Evolutionary conservation across 1,140 invertebrate species (phyloP).

Genomic region (Phymastichus coffea): DNA sequence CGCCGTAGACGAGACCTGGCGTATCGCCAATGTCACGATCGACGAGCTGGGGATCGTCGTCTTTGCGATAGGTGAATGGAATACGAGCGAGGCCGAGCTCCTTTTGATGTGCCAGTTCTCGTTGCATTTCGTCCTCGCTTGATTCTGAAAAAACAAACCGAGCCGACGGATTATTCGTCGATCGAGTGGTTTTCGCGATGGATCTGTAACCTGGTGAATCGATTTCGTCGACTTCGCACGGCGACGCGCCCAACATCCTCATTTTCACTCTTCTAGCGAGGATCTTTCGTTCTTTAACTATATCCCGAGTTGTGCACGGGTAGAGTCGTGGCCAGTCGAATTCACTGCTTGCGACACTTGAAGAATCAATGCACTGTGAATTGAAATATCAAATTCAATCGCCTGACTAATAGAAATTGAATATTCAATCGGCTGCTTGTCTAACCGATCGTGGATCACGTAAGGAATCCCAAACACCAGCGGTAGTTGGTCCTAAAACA

Average conservation of each 20-base stretch:
- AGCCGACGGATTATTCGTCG: too few relatives aligned
- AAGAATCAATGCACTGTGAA: too few relatives aligned
- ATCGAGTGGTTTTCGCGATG: too few relatives aligned
- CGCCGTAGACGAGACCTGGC: slow-evolving; percentile 43
- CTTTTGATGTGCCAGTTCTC: slow-evolving; percentile 37
- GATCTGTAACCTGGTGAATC: slow-evolving; percentile 15
- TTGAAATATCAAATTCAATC: too few relatives aligned
- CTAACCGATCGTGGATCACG: too few relatives aligned
- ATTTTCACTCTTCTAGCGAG: slow-evolving; percentile 13
- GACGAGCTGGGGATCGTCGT: slow-evolving; percentile 5
- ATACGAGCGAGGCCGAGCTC: slow-evolving; percentile 43
- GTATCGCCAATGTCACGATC: slow-evolving; percentile 38
- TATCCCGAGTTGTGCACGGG: slow-evolving; percentile 35
- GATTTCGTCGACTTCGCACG: slow-evolving; percentile 31
- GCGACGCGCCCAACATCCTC: slow-evolving; percentile 29
- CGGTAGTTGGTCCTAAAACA: too few relatives aligned
- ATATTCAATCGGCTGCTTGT: too few relatives aligned
- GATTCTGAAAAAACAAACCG: not conserved
- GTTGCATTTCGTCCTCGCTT: slow-evolving; percentile 18
- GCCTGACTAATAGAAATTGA: too few relatives aligned
- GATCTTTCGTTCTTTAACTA: slow-evolving; percentile 13
- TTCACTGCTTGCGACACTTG: not conserved
- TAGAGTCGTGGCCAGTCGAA: slow-evolving; percentile 34
- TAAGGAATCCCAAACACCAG: too few relatives aligned
- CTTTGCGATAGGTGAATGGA: slow-evolving; percentile 15